These are phyloP conservation scores for Temnothorax rugatulus DNA, from an alignment of 2,888 invertebrate genomes.

Conservation along the genomic window DNA sequence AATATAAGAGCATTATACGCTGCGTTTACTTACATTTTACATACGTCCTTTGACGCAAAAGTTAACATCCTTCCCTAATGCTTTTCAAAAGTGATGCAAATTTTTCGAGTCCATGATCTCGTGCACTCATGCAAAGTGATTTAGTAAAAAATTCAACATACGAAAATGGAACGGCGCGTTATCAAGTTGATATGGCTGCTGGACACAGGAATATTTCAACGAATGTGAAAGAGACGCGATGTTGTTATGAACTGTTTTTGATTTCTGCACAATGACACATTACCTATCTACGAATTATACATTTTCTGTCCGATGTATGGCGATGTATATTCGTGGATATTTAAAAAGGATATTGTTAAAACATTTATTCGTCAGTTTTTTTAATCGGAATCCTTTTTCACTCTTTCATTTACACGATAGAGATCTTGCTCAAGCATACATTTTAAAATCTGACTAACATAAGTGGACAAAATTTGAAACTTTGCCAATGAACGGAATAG, in stretches of 20 bases:
- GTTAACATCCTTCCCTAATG: not conserved
- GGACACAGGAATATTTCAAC: slow-evolving; percentile 9
- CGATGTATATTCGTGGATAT: too few species aligned
- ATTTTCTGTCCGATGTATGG: not conserved
- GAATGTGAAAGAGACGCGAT: not conserved
- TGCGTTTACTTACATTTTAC: not conserved
- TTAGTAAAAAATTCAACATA: slow-evolving; percentile 37
- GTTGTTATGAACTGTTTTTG: not conserved
- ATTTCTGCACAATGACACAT: slow-evolving; percentile 23
- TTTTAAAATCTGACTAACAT: slow-evolving; percentile 1
- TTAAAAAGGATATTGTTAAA: not conserved
- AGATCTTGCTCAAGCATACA: not conserved
- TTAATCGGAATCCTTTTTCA: not conserved
- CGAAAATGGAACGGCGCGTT: not conserved
- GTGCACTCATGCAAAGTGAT: slow-evolving; percentile 26
- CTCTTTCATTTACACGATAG: not conserved
- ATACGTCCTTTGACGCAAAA: not conserved
- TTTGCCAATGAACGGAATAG: not conserved
- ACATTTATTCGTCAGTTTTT: not conserved
- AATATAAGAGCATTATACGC: not conserved
- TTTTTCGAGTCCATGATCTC: not conserved
- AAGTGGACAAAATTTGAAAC: slow-evolving; percentile 8
- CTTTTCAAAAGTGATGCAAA: slow-evolving; percentile 28
- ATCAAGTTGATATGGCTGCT: slow-evolving; percentile 16
- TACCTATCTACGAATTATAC: not conserved